Conservation (phyloP, 2,888 invertebrate species). For the Ommatoiulus sabulosus region DNA sequence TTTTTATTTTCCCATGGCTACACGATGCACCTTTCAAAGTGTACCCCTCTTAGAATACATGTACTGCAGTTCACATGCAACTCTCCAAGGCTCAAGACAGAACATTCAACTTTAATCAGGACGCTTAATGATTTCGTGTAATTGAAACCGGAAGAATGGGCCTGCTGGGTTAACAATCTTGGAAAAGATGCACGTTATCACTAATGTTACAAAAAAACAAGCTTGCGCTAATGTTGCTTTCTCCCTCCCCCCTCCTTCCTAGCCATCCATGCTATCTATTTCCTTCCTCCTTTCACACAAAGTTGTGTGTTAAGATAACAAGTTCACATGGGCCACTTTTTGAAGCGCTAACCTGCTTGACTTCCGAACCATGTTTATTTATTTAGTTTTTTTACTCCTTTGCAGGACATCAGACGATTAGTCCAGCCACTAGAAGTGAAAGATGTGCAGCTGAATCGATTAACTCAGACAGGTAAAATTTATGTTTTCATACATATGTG, state of each 20-base stretch:
- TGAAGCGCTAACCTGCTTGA: background rate
- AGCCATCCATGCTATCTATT: background rate
- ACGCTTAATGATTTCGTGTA: background rate
- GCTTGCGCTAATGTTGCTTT: background rate
- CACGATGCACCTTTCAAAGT: background rate
- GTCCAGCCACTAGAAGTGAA: conserved; percentile 46
- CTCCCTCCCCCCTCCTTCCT: background rate
- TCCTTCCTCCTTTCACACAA: background rate
- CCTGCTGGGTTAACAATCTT: background rate
- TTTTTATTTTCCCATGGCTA: too few relatives aligned
- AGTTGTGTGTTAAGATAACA: background rate
- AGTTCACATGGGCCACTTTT: background rate
- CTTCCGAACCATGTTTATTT: background rate
- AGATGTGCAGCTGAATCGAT: conserved; percentile 54
- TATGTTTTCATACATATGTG: conserved; percentile 15
- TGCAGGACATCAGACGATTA: conserved; percentile 55
- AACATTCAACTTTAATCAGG: background rate
- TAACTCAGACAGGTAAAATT: conserved; percentile 53
- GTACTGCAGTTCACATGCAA: background rate
- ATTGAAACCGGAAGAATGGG: background rate
- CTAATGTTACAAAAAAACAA: background rate
- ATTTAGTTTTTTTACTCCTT: background rate
- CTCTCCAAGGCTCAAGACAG: background rate
- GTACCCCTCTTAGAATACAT: background rate
- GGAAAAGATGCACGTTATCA: background rate